Conservation (phyloP, 2,888 invertebrate genomes). For the Petrolisthes manimaculis region DNA sequence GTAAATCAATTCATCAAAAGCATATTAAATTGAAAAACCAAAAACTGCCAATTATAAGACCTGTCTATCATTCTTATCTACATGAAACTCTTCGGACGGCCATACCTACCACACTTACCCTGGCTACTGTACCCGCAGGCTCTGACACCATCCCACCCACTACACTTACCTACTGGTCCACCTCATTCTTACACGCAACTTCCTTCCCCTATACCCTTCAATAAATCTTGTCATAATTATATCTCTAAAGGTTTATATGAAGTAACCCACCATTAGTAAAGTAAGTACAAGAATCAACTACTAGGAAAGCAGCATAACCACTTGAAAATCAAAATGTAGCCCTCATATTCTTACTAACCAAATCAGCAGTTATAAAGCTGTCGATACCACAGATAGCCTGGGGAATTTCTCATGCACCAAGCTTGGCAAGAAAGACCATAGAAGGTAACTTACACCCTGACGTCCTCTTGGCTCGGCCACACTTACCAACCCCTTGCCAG, state of each 20-base stretch:
- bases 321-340: too few species aligned
- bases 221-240: too few species aligned
- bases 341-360: too few species aligned
- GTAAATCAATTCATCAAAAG: background rate
- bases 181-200: background rate
- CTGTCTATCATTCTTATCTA: background rate
- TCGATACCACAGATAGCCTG: constrained; percentile 14
- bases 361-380: background rate
- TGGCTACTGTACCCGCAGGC: constrained; percentile 12
- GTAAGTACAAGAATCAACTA: too few species aligned
- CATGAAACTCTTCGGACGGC: background rate
- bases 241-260: too few species aligned
- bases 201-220: constrained; percentile 4
- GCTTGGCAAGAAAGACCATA: background rate
- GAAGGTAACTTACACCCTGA: background rate
- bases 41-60: constrained; percentile 19
- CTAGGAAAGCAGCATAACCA: too few species aligned
- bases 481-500: background rate
- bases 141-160: constrained; percentile 22
- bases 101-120: constrained; percentile 56
- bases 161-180: constrained; percentile 29
- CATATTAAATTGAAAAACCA: background rate
- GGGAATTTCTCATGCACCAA: constrained; percentile 17
- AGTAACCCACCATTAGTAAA: too few species aligned
- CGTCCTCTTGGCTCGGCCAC: background rate